phyloP scores from a whole-genome alignment of 2,888 invertebrate genomes.

The Laothoe populi region DNA sequence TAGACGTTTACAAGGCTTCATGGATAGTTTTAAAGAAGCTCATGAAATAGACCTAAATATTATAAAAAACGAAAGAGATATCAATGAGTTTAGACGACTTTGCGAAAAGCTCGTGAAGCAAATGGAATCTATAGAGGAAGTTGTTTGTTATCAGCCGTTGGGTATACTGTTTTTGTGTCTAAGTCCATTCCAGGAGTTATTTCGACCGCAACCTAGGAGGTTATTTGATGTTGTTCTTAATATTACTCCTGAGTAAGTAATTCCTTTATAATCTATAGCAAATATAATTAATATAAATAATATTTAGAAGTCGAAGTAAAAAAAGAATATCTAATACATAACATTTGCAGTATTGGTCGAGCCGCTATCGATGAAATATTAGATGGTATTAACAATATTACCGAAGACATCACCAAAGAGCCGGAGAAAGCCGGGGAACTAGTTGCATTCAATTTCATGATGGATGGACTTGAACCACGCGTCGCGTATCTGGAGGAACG shows the following conservation, averaged over 20 bases:
- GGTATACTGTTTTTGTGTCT: constrained; percentile 90
- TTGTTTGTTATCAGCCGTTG: constrained; percentile 87
- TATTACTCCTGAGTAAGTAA: constrained; percentile 87
- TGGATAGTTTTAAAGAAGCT: constrained; percentile 89
- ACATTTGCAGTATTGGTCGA: constrained; percentile 84
- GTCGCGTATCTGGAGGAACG: constrained; percentile 89
- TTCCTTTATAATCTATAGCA: background rate
- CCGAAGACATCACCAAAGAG: constrained; percentile 85
- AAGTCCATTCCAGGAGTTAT: constrained; percentile 88
- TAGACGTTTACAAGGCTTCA: constrained; percentile 86
- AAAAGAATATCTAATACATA: background rate
- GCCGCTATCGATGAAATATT: constrained; percentile 85
- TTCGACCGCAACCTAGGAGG: constrained; percentile 89
- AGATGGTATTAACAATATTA: constrained; percentile 87
- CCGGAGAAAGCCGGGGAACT: constrained; percentile 90
- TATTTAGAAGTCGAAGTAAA: background rate
- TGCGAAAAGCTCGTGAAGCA: constrained; percentile 89
- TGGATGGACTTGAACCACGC: constrained; percentile 87
- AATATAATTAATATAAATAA: background rate
- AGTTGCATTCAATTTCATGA: constrained; percentile 88
- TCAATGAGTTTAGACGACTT: constrained; percentile 86
- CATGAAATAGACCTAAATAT: constrained; percentile 85
- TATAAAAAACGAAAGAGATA: constrained; percentile 87
- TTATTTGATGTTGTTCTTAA: constrained; percentile 87
- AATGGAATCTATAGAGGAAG: constrained; percentile 87